Evolutionary conservation across 2,797 vertebrate species (phyloP).

Genomic region (Lates japonicus): DNA sequence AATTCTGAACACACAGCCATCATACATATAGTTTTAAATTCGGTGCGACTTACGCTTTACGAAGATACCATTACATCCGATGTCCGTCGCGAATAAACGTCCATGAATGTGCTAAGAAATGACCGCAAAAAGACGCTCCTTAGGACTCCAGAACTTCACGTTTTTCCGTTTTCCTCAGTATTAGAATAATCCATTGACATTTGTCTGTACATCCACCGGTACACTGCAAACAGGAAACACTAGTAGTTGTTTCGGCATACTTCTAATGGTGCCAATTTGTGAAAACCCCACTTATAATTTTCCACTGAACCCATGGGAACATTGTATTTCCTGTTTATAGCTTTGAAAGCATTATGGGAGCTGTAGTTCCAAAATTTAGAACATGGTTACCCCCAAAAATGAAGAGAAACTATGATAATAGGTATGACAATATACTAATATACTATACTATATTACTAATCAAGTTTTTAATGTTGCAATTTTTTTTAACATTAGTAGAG

Average conservation of each 20-base stretch:
- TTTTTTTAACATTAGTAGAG: not conserved
- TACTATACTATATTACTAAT: too few species aligned
- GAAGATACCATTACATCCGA: not conserved
- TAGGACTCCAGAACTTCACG: accelerated
- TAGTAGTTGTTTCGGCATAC: not conserved
- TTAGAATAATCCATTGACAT: not conserved
- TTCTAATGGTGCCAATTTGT: not conserved
- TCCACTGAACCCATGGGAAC: not conserved
- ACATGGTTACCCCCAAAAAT: not conserved
- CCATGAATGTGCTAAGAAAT: not conserved
- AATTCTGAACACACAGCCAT: not conserved
- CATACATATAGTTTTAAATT: not conserved
- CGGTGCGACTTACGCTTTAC: not conserved
- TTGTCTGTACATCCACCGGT: accelerated
- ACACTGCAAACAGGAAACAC: not conserved
- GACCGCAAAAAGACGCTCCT: not conserved
- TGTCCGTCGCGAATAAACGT: not conserved
- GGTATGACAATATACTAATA: not conserved
- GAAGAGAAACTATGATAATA: not conserved
- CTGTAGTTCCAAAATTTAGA: not conserved
- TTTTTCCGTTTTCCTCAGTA: not conserved
- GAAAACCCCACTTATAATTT: not conserved
- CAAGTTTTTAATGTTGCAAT: not conserved
- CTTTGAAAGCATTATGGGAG: conserved; percentile 1
- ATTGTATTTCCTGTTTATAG: not conserved